Evolutionary conservation across 2,888 invertebrate species (phyloP).

Genomic region (Cataglyphis rosenhaueri): DNA sequence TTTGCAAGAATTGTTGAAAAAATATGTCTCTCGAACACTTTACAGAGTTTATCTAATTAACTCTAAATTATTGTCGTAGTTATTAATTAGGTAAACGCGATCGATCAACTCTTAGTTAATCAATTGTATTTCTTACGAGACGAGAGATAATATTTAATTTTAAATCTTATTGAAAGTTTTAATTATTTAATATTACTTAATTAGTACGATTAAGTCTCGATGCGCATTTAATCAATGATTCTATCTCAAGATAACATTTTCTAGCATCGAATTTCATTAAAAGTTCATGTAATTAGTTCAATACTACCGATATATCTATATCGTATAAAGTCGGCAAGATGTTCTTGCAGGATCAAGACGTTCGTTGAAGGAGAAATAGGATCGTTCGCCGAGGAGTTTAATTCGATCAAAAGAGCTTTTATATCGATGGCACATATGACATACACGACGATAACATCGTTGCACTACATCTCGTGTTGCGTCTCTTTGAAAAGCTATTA

Average conservation of each 20-base stretch:
- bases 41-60: neutral
- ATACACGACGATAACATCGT: neutral
- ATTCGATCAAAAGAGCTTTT: conserved; percentile 66
- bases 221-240: neutral
- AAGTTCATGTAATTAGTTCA: neutral
- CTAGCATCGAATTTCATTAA: neutral
- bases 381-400: conserved; percentile 35
- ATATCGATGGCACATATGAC: conserved; percentile 42
- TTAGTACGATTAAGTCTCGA: neutral
- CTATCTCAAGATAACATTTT: neutral
- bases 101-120: neutral
- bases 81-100: conserved; percentile 9
- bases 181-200: conserved; percentile 13
- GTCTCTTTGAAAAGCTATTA: conserved; percentile 32
- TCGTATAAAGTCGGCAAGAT: neutral
- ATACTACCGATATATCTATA: neutral
- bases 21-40: neutral
- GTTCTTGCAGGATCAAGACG: conserved; percentile 1
- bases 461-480: neutral
- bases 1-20: neutral
- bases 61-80: neutral
- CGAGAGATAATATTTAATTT: neutral
- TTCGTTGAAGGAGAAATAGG: neutral
- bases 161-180: conserved; percentile 12
- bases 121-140: neutral